Percentiles rank a stretch among this genome's conserved stretches.
Conservation (phyloP, 2,797 vertebrate genomes). For the Falco biarmicus region DNA sequence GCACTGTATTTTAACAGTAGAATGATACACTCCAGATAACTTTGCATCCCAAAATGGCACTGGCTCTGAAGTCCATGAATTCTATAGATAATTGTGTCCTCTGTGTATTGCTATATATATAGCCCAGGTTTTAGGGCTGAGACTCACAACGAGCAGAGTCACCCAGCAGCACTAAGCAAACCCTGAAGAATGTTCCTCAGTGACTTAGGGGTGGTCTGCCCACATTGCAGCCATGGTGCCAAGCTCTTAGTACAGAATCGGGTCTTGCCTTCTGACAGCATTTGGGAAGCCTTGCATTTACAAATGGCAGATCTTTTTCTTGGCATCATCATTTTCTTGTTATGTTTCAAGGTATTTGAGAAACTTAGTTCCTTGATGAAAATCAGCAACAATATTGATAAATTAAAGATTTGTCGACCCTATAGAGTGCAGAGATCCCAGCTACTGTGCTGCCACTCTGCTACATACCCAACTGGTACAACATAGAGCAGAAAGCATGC, state of each 20-base stretch:
- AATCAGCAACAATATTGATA: neutral
- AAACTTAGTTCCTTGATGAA: neutral
- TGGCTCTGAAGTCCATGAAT: neutral
- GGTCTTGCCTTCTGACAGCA: neutral
- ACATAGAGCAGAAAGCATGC: neutral
- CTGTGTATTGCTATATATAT: neutral
- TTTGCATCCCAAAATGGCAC: neutral
- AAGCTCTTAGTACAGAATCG: neutral
- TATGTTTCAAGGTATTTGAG: neutral
- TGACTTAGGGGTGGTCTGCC: neutral
- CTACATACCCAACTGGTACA: neutral
- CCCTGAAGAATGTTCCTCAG: neutral
- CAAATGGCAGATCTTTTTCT: neutral
- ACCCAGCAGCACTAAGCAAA: neutral
- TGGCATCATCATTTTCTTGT: neutral
- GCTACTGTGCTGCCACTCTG: neutral
- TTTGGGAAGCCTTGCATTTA: neutral
- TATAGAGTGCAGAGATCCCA: neutral
- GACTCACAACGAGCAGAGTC: neutral
- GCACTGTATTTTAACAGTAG: neutral
- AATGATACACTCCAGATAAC: neutral
- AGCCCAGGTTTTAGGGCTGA: neutral
- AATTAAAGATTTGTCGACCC: neutral
- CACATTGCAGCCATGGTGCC: neutral
- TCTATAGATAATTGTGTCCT: neutral